Conservation (phyloP, 2,888 invertebrate genomes). For the Caenorhabditis sp. region DNA sequence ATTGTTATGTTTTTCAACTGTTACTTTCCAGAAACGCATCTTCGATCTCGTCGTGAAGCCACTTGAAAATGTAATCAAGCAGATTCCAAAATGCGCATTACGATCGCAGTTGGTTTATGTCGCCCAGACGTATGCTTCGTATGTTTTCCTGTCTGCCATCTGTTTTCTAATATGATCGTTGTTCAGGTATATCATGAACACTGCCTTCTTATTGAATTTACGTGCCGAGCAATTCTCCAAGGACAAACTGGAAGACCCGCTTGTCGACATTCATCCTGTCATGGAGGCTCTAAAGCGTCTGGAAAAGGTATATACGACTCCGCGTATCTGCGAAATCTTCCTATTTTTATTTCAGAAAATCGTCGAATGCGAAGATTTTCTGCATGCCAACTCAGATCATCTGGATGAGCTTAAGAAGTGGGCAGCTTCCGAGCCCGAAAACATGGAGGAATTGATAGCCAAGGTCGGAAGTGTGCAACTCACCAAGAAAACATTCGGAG, state of each 20-base stretch:
- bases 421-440: slow-evolving; percentile 43
- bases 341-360: slow-evolving; percentile 63
- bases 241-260: slow-evolving; percentile 85
- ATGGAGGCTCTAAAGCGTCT: slow-evolving; percentile 91
- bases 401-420: slow-evolving; percentile 63
- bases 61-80: slow-evolving; percentile 62
- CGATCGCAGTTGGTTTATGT: slow-evolving; percentile 67
- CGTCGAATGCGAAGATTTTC: slow-evolving; percentile 65
- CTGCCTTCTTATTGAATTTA: slow-evolving; percentile 91
- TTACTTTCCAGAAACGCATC: slow-evolving; percentile 56
- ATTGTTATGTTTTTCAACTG: slow-evolving; percentile 4
- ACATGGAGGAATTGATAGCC: slow-evolving; percentile 42
- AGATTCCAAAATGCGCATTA: slow-evolving; percentile 69
- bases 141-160: slow-evolving; percentile 27
- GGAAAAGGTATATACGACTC: slow-evolving; percentile 83
- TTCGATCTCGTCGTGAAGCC: slow-evolving; percentile 71
- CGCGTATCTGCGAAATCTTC: background rate
- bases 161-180: background rate
- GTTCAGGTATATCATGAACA: slow-evolving; percentile 91
- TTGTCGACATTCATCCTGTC: slow-evolving; percentile 91
- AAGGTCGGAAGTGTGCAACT: slow-evolving; percentile 58
- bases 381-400: slow-evolving; percentile 64
- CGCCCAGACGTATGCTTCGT: slow-evolving; percentile 72
- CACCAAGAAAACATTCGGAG: slow-evolving; percentile 46
- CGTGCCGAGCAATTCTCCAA: slow-evolving; percentile 87